Conservation (phyloP, 2,888 invertebrate genomes). For the Augochlorella aurata region DNA sequence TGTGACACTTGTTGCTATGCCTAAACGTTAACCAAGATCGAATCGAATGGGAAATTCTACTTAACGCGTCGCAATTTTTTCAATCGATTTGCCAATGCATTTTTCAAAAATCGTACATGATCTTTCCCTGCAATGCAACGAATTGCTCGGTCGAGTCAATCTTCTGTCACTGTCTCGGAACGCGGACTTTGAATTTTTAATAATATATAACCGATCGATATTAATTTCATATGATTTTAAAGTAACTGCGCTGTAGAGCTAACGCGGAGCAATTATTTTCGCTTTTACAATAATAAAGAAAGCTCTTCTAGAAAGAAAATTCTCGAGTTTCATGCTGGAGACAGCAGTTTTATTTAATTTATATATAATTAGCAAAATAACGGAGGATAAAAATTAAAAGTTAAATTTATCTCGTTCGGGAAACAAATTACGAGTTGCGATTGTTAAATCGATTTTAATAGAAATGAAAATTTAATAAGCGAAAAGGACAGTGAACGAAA, state of each 20-base stretch:
- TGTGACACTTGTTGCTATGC: constrained; percentile 12
- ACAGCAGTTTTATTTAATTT: no score
- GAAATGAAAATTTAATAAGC: not conserved
- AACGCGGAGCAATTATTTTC: no score
- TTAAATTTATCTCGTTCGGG: no score
- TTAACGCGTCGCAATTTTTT: not conserved
- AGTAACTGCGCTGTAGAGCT: no score
- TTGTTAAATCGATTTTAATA: not conserved
- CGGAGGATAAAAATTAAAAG: no score
- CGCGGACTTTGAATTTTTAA: not conserved
- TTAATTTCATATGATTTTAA: no score
- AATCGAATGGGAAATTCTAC: not conserved
- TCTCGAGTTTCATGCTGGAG: no score
- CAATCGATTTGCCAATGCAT: not conserved
- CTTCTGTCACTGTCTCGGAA: not conserved
- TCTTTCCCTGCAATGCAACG: not conserved
- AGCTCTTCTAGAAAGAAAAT: no score
- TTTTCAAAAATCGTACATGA: not conserved
- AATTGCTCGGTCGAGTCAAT: not conserved
- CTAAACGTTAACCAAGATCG: not conserved
- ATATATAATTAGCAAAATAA: no score
- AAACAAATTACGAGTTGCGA: not conserved
- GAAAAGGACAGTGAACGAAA: not conserved
- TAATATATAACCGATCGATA: no score
- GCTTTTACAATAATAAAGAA: no score